Conservation (phyloP, 2,797 vertebrate genomes). For the Myripristis jacobus region DNA sequence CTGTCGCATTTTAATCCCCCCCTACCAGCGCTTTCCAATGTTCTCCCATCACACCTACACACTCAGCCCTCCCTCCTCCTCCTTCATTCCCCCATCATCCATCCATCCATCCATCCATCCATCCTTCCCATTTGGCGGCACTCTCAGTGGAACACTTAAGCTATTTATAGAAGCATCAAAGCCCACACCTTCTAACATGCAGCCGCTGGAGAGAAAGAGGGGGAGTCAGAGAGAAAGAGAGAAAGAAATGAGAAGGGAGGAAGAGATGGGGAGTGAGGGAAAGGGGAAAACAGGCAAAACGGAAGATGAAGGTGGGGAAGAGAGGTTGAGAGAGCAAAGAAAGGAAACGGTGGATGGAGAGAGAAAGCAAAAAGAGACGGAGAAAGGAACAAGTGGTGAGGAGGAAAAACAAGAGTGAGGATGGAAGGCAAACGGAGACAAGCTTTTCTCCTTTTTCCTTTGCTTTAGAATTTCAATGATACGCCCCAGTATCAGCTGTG, state of each 20-base stretch:
- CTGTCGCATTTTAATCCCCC: constrained; percentile 52
- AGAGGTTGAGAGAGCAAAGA: not conserved
- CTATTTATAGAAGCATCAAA: constrained; percentile 83
- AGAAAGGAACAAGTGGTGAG: not conserved
- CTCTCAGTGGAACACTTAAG: constrained; percentile 77
- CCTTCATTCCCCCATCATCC: not conserved
- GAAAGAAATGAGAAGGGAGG: constrained; percentile 16
- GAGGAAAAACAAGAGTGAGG: constrained; percentile 39
- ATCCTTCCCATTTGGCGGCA: constrained; percentile 73
- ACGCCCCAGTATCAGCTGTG: constrained; percentile 36
- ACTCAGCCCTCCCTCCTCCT: constrained; percentile 37
- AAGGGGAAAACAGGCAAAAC: too few species aligned
- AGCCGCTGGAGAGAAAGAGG: constrained; percentile 53
- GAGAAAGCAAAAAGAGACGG: not conserved
- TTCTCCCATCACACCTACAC: constrained; percentile 70
- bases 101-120: constrained; percentile 45
- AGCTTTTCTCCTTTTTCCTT: constrained; percentile 40
- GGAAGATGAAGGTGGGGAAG: too few species aligned
- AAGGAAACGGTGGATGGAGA: not conserved
- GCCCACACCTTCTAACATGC: constrained; percentile 74
- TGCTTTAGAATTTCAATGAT: constrained; percentile 47
- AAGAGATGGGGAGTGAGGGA: constrained; percentile 16
- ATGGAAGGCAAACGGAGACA: constrained; percentile 36
- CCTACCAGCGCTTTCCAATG: constrained; percentile 43
- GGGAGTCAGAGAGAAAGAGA: constrained; percentile 22